Evolutionary conservation across 2,888 invertebrate species (phyloP), one percentile per base, ranked within the genome.

Genomic region (Schrankia costaestrigalis): DNA sequence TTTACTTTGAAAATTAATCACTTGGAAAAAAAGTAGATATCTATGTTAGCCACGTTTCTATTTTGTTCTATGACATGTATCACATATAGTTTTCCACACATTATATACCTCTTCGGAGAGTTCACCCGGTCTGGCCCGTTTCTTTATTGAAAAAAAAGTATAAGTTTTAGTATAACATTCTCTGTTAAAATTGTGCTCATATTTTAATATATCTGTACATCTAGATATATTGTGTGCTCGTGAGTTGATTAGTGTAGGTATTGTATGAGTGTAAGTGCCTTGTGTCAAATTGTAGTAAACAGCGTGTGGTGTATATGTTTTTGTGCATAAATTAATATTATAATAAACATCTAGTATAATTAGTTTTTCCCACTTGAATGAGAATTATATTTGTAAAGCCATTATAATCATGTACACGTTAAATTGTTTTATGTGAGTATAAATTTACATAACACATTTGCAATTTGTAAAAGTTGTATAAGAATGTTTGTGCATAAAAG

Each of bases 111-210:
- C 94, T 86, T 94, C 93, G 89, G 91, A 74, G 89, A 94, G 90
- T 91, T 92, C 93, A 84, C 94, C 95, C 78, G 94, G 94, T 81
- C 94, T 93, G 86, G 90, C 90, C 85, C 90, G 90, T 89, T 91
- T 89, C 90, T 91, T 90, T 86, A 89, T 86, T 89, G 87, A 87
- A 89, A 89, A 89, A 88, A 85, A 87, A 81, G 47, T 57, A 80
- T 73, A 67, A 66, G 68, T 72, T 79, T 83, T 84, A 83, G 86
- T 83, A 76, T 74, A 60, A 72, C 82, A 84, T 83, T 83, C 82
- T 74, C 75, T 80, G 82, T 85, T 83, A 83, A 73, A 46, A 38
- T 54, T 68, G 80, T 79, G 78, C 76, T 58, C 63, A 59, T 59
- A 59, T 54, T 57, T 65, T 38, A n/a, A 61, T 58, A 67, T 41